These are phyloP conservation scores for Daubentonia madagascariensis DNA, from an alignment of 2,113 vertebrate species.

Conservation along the genomic window DNA sequence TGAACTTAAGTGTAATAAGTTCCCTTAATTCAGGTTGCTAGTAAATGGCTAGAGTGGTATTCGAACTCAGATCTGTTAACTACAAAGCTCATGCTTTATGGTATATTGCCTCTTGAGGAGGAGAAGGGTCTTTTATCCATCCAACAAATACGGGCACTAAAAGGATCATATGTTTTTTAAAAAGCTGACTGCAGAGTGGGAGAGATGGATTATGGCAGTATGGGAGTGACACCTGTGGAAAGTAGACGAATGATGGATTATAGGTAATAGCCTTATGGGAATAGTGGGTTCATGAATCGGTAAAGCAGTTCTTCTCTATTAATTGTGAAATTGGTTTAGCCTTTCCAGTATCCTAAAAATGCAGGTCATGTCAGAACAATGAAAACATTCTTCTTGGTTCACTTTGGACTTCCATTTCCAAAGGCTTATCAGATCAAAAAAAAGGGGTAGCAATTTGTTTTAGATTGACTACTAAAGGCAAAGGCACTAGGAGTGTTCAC, in stretches of 20 bases:
- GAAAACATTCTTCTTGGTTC: not conserved
- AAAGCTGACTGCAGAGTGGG: not conserved
- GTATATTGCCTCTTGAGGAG: not conserved
- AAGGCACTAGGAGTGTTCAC: not conserved
- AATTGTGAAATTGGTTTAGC: not conserved
- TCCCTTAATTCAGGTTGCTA: not conserved
- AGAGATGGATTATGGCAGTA: not conserved
- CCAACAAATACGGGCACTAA: not conserved
- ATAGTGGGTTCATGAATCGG: not conserved
- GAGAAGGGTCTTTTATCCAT: not conserved
- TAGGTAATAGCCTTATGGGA: not conserved
- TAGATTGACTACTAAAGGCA: not conserved
- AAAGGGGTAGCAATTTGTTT: not conserved
- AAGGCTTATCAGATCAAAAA: not conserved
- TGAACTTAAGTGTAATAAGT: not conserved
- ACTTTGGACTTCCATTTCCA: not conserved
- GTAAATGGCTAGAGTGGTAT: not conserved
- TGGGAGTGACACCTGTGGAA: not conserved
- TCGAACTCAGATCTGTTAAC: not conserved
- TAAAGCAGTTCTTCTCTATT: not conserved
- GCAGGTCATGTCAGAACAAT: not conserved
- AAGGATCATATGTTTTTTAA: not conserved
- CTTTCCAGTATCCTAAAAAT: not conserved
- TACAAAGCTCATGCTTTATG: not conserved
- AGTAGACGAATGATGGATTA: not conserved